Evolutionary conservation across 2,888 invertebrate genomes (phyloP), one percentile per base, ranked within the genome.

Genomic region (Arge pagana): DNA sequence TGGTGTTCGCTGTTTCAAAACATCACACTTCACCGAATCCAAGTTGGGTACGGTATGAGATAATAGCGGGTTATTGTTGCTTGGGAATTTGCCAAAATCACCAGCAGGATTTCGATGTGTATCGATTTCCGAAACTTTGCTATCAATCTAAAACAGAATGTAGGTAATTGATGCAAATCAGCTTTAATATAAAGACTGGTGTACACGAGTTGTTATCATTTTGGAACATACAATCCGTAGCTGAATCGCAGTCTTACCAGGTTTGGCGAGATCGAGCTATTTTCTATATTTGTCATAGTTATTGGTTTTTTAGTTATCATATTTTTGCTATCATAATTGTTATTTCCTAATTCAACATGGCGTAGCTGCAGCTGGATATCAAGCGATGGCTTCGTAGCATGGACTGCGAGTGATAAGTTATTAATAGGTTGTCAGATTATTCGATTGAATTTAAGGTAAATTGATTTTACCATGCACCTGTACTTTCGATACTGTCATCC

Each of bases 331-430:
- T 41, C 10, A 50, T 48, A 48, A 4, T 55, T 40, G 11, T n/a
- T 33, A 51, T 58, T 55, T 66, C 35, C 66, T 35, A 39, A 35
- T 45, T 64, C 71, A 7, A 77, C 35, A 55, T 79, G 81, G 56
- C 78, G 77, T 7, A 83, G 60, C 54, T 76, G 78, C 64, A 83
- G 71, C 62, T 82, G 80, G 0, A 84, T 68, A 55, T 83, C 81
- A 21, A 83, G 71, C 36, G 72, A 81, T 0, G 82, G 77, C 11
- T 79, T 72, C 7, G 75, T 60, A 1, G 58, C 54, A 36, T 6
- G 4, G 1, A 24, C 45, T 45, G 16, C 24, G 15, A 2, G n/a
- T 10, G 10, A 15, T 5, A 35, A 3, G 30, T 19, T 2, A 33
- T 21, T 1, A 6, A 23, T 23, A 30, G 5, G n/a, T 35, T 35